A percentile compares a stretch with the other conserved stretches of the same genome.
These are phyloP conservation scores for Drosophila ficusphila DNA, from an alignment of 1,140 invertebrate genomes.

Conservation along the genomic window DNA sequence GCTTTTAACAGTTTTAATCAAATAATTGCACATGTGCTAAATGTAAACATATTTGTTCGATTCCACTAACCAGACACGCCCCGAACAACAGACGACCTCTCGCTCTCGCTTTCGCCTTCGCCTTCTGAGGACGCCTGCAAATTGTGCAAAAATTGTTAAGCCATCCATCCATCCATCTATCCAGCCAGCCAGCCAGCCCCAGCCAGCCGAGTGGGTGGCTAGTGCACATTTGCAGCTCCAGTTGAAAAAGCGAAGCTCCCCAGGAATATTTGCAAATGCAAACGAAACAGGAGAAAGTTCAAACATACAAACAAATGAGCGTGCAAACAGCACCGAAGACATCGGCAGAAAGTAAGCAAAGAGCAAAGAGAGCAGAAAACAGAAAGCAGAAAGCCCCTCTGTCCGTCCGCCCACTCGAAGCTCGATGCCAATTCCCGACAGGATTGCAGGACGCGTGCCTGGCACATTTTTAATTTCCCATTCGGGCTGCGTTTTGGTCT, in stretches of 20 bases:
- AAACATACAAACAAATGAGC: slow-evolving; percentile 84
- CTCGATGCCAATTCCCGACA: not conserved
- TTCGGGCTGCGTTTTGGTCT: slow-evolving; percentile 27
- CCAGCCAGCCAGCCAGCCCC: no score
- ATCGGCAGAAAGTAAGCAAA: slow-evolving; percentile 30
- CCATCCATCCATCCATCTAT: no score
- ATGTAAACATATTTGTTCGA: slow-evolving; percentile 84
- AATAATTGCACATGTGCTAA: slow-evolving; percentile 84
- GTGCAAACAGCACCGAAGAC: slow-evolving; percentile 78
- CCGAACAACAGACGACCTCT: slow-evolving; percentile 47
- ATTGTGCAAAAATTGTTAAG: slow-evolving; percentile 74
- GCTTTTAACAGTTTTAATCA: slow-evolving; percentile 84
- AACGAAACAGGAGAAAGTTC: slow-evolving; percentile 84
- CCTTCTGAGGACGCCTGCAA: slow-evolving; percentile 41
- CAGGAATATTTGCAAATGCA: slow-evolving; percentile 84
- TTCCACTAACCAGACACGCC: slow-evolving; percentile 83
- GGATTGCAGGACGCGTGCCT: slow-evolving; percentile 49
- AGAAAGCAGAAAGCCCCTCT: no score
- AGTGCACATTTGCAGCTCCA: slow-evolving; percentile 54
- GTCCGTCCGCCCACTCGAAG: not conserved
- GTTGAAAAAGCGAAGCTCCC: slow-evolving; percentile 12
- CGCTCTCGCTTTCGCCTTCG: slow-evolving; percentile 18
- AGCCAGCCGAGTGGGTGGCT: not conserved
- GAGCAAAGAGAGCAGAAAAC: no score
- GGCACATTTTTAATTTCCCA: slow-evolving; percentile 66